Evolutionary conservation across 2,888 invertebrate species (phyloP), one percentile per base, ranked within the genome.

Genomic region (Zele albiditarsus): DNA sequence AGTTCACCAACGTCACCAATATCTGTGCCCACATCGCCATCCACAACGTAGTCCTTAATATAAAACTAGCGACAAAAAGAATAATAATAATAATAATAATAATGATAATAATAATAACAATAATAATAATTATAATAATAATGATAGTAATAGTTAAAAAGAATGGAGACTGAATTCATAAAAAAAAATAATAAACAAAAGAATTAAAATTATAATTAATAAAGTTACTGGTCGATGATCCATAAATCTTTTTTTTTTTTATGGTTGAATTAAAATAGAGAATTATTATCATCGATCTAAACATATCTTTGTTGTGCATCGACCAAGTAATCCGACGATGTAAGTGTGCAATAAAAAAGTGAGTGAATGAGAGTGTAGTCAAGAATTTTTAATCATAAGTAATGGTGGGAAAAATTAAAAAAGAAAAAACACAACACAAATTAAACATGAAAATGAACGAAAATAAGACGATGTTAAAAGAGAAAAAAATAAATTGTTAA

Each of bases 1-100:
- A 82, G 83, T 14, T 83, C 86, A 57, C 84, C 86, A 4, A 83
- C 84, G 10, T 87, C 87, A 28, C 87, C 88, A 20, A 84, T 84
- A 33, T 88, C 87, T 28, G 75, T 88, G 20, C 86, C 87, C 14
- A 86, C 86, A 3, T 88, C 87, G 63, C 87, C 87, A 2, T 85
- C 87, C 76, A 85, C 85, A 65, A 86, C 85, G 87, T 88, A 88
- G 87, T 87, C 73, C 63, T 67, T 20, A 53, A 53, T 53, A 20
- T 6, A 53, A 53, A 8, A 20, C 5, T 53, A 53, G 53, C 53
- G 10, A 53, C 8, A 2, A 6, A 20, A 31, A 27, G 53, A 46
- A 31, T 27, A 23, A 73, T 66, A 49, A 20, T 23, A 38, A 65
- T 27, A 28, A 60, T 62, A 60, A 16, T 53, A n/a, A n/a, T n/a